Conservation (phyloP, 2,888 invertebrate species). For the Cheilosia soror region DNA sequence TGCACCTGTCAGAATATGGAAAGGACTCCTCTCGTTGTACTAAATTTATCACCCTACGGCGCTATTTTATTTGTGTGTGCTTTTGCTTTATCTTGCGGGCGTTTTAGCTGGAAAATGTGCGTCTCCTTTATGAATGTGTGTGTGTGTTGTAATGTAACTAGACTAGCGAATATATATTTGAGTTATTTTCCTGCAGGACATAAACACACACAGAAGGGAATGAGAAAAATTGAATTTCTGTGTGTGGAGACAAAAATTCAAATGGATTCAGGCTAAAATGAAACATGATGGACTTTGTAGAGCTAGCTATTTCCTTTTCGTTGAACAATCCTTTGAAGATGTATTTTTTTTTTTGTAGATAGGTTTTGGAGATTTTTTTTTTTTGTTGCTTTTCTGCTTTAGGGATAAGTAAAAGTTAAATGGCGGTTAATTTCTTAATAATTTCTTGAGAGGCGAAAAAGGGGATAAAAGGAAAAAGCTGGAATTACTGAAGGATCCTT, state of each 20-base stretch:
- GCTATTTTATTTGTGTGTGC: conserved; percentile 57
- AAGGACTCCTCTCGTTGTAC: conserved; percentile 55
- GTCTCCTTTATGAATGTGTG: neutral
- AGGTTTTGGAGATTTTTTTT: neutral
- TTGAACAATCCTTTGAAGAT: conserved; percentile 1
- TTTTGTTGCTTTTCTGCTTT: neutral
- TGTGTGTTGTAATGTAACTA: neutral
- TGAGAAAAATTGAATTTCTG: conserved; percentile 59
- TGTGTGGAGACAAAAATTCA: conserved; percentile 12
- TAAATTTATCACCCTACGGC: conserved; percentile 62
- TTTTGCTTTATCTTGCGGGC: neutral
- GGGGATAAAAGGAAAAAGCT: neutral
- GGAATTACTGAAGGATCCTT: conserved; percentile 34
- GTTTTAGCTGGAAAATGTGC: conserved; percentile 32
- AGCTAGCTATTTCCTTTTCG: neutral
- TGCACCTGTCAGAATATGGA: conserved; percentile 67
- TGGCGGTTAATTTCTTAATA: conserved; percentile 41
- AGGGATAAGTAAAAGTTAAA: conserved; percentile 32
- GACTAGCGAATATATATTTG: conserved; percentile 34
- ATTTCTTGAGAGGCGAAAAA: conserved; percentile 20
- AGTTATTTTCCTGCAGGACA: conserved; percentile 59
- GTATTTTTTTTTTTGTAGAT: neutral
- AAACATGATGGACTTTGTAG: neutral
- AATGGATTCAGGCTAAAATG: neutral
- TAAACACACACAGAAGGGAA: conserved; percentile 2